These are phyloP conservation scores for Diachasma alloeum DNA, from an alignment of 1,140 invertebrate species.

Conservation along the genomic window DNA sequence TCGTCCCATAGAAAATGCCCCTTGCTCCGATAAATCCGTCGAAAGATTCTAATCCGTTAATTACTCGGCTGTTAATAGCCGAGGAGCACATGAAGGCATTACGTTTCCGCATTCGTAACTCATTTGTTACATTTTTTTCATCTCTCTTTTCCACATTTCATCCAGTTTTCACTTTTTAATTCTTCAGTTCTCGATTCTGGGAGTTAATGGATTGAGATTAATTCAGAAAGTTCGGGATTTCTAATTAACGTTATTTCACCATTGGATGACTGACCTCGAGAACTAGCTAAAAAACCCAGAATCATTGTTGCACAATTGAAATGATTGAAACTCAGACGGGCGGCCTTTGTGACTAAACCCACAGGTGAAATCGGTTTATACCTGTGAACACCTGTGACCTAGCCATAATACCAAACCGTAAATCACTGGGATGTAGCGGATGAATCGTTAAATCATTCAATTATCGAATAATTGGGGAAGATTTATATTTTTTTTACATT, in stretches of 20 bases:
- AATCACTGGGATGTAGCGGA: not conserved
- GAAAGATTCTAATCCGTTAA: not conserved
- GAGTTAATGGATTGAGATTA: not conserved
- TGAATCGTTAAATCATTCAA: not conserved
- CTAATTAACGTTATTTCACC: not conserved
- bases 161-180: no score
- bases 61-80: conserved; percentile 1
- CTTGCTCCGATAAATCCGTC: not conserved
- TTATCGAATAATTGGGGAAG: not conserved
- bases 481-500: not conserved
- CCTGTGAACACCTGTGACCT: not conserved
- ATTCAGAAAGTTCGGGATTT: not conserved
- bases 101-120: conserved; percentile 3
- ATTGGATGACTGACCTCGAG: not conserved
- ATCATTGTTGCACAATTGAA: not conserved
- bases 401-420: not conserved
- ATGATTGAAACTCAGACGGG: not conserved
- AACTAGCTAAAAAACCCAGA: not conserved
- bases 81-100: not conserved
- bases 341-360: not conserved
- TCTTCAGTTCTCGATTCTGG: not conserved
- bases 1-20: not conserved
- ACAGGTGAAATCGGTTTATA: not conserved
- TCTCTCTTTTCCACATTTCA: not conserved
- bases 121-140: not conserved